These are phyloP conservation scores for Stenolophus ochropezus DNA, from an alignment of 2,888 invertebrate genomes.

Conservation along the genomic window DNA sequence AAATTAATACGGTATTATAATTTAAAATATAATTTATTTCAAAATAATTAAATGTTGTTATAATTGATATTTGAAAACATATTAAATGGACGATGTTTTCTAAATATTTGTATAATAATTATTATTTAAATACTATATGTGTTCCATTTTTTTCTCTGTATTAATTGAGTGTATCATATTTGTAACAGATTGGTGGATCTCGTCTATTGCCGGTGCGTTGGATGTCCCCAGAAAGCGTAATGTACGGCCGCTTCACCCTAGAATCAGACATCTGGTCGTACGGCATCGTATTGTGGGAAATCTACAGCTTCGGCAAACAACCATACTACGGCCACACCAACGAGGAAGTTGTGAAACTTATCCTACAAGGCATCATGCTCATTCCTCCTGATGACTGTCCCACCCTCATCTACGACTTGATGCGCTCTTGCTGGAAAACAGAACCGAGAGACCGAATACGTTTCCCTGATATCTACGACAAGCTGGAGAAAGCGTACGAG, in stretches of 20 bases:
- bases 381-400: conserved; percentile 88
- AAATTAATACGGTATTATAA: no score
- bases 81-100: no score
- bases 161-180: no score
- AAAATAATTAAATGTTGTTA: no score
- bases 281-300: conserved; percentile 95
- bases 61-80: no score
- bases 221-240: conserved; percentile 96
- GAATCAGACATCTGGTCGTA: conserved; percentile 96
- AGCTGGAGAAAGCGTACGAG: conserved; percentile 74
- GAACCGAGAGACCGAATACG: conserved; percentile 86
- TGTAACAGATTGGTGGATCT: conserved; percentile 86
- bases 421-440: conserved; percentile 87
- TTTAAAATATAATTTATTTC: no score
- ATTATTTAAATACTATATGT: no score
- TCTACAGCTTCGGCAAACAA: conserved; percentile 93
- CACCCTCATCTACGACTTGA: conserved; percentile 81
- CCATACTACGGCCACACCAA: conserved; percentile 94
- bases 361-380: conserved; percentile 86
- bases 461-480: conserved; percentile 82
- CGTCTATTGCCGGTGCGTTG: conserved; percentile 92
- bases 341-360: conserved; percentile 88
- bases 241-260: conserved; percentile 91
- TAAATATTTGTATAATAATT: no score
- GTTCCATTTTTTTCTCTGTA: no score